phyloP scores from a whole-genome alignment of 2,888 invertebrate species.

The Cyclophora punctaria region DNA sequence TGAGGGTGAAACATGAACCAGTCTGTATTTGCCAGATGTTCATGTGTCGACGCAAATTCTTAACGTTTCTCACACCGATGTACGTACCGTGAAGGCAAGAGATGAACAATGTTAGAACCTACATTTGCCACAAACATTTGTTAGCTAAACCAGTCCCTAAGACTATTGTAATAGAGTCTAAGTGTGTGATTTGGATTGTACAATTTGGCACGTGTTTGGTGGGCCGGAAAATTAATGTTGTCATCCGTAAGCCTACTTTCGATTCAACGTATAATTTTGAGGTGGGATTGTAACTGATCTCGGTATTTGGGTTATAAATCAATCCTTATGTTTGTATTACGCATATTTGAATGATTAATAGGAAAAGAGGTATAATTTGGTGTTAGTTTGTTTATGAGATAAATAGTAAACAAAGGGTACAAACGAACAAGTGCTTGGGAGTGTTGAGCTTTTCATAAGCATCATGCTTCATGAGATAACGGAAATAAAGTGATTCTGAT shows the following conservation, averaged over 20 bases:
- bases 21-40: conserved; percentile 20
- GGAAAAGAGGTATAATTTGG: too few relatives aligned
- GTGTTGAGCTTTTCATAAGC: too few relatives aligned
- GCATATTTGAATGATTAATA: too few relatives aligned
- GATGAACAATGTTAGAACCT: conserved; percentile 18
- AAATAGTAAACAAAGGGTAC: too few relatives aligned
- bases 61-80: conserved; percentile 35
- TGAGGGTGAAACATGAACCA: conserved; percentile 5
- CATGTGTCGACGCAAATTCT: conserved; percentile 38
- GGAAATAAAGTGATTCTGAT: too few relatives aligned
- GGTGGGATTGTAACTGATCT: too few relatives aligned
- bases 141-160: conserved; percentile 21
- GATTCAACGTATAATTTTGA: conserved; percentile 12
- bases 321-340: too few relatives aligned
- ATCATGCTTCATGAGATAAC: too few relatives aligned
- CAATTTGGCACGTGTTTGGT: conserved; percentile 16
- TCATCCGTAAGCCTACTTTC: conserved; percentile 35
- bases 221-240: conserved; percentile 44
- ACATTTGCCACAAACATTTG: conserved; percentile 4
- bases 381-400: too few relatives aligned
- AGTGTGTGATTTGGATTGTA: background rate
- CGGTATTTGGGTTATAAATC: too few relatives aligned
- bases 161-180: conserved; percentile 5
- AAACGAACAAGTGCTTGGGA: too few relatives aligned
- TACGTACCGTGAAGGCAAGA: conserved; percentile 30